These are phyloP conservation scores for Nemotelus pantherinus DNA, from an alignment of 2,888 invertebrate genomes.

Conservation along the genomic window DNA sequence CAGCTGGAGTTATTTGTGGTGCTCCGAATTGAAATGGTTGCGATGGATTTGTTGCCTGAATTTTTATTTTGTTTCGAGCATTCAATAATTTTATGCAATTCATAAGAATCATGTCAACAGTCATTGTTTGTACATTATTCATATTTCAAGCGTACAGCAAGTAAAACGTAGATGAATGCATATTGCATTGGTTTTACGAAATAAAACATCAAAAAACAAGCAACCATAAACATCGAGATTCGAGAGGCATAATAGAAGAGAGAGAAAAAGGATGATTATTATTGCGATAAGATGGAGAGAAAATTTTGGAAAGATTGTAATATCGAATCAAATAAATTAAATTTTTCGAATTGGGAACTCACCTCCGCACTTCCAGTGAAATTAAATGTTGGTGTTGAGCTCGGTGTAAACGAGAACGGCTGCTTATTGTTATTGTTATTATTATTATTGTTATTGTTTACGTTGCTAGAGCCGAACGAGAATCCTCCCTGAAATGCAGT, in stretches of 20 bases:
- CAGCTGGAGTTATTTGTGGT: conserved; percentile 56
- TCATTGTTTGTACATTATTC: neutral
- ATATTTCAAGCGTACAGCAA: conserved; percentile 10
- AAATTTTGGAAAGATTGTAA: neutral
- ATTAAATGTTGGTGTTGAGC: conserved; percentile 46
- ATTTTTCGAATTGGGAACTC: neutral
- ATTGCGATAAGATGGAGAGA: neutral
- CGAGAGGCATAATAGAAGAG: conserved; percentile 18
- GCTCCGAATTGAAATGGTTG: conserved; percentile 60
- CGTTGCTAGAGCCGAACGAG: conserved; percentile 52
- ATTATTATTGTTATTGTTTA: conserved; percentile 50
- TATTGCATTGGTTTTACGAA: conserved; percentile 1
- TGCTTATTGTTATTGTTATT: conserved; percentile 50
- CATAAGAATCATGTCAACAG: neutral
- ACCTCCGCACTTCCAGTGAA: conserved; percentile 49
- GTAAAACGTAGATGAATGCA: conserved; percentile 10
- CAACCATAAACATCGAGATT: conserved; percentile 30
- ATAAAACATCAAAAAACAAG: conserved; percentile 3
- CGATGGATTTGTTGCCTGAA: conserved; percentile 52
- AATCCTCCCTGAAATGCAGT: conserved; percentile 51
- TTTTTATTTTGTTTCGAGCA: conserved; percentile 33
- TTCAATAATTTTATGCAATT: neutral
- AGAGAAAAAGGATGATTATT: neutral
- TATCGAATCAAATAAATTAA: neutral
- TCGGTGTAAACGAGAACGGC: conserved; percentile 50